phyloP scores from a whole-genome alignment of 2,113 vertebrate species.

The Craseonycteris thonglongyai region DNA sequence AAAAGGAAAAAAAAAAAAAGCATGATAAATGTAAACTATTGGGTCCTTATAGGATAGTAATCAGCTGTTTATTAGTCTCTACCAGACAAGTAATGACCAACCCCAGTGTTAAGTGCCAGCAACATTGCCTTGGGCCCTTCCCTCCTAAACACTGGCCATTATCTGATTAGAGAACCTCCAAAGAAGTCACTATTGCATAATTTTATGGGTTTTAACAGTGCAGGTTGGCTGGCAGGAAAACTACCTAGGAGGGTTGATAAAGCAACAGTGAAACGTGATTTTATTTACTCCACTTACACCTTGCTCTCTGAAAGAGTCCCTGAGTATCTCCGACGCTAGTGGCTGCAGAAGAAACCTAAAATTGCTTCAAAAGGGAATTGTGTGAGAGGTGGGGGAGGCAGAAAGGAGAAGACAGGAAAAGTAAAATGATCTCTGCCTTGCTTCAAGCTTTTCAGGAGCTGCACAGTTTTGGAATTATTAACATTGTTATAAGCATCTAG shows the following conservation, averaged over 20 bases:
- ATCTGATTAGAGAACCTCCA: slow-evolving; percentile 65
- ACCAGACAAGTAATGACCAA: slow-evolving; percentile 65
- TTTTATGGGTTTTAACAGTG: slow-evolving; percentile 58
- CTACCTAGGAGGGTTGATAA: slow-evolving; percentile 67
- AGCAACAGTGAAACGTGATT: slow-evolving; percentile 56
- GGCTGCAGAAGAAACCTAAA: slow-evolving; percentile 27
- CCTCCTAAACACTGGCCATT: slow-evolving; percentile 30
- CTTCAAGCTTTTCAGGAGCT: slow-evolving; percentile 28
- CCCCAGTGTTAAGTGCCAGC: slow-evolving; percentile 51
- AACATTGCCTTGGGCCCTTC: slow-evolving; percentile 56
- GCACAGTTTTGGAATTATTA: slow-evolving; percentile 65
- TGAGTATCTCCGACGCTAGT: neutral
- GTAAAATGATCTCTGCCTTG: slow-evolving; percentile 24
- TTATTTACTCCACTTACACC: slow-evolving; percentile 63
- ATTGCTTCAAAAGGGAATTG: slow-evolving; percentile 3
- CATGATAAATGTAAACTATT: slow-evolving; percentile 1
- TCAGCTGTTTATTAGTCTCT: slow-evolving; percentile 69
- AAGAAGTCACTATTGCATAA: slow-evolving; percentile 51
- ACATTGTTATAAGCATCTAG: slow-evolving; percentile 49
- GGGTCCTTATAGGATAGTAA: slow-evolving; percentile 53
- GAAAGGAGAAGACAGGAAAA: neutral
- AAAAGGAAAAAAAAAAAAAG: neutral
- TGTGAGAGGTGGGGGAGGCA: neutral
- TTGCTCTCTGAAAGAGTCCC: slow-evolving; percentile 43
- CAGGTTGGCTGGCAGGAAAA: slow-evolving; percentile 65